These are phyloP conservation scores for Heteromormyrus szaboi DNA, from an alignment of 2,797 vertebrate species.

Conservation along the genomic window DNA sequence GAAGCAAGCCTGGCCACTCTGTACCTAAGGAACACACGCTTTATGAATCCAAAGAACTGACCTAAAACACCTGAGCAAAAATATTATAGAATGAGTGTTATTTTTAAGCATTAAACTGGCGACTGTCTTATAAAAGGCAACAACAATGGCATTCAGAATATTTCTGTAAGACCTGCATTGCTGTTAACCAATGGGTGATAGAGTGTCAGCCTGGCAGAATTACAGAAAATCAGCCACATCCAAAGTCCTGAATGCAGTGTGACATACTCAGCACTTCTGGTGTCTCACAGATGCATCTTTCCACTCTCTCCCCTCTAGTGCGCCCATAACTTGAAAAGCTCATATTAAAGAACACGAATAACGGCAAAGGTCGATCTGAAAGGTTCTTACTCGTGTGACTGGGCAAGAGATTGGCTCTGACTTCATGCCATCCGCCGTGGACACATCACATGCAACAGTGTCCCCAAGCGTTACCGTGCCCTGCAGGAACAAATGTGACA, in stretches of 20 bases:
- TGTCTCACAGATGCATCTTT: not conserved
- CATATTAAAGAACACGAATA: not conserved
- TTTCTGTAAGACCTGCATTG: not conserved
- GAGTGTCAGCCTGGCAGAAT: not conserved
- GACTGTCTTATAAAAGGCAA: not conserved
- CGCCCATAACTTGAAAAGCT: not conserved
- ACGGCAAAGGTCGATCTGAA: not conserved
- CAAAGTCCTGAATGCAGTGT: not conserved
- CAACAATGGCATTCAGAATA: not conserved
- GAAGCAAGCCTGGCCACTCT: not conserved
- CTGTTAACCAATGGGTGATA: not conserved
- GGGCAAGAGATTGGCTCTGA: constrained; percentile 44
- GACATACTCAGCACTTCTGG: not conserved
- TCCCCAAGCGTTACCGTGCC: constrained; percentile 71
- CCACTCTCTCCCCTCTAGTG: not conserved
- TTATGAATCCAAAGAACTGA: not conserved
- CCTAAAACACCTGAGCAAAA: not conserved
- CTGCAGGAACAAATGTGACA: constrained; percentile 46
- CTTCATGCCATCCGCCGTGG: constrained; percentile 53
- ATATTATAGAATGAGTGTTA: not conserved
- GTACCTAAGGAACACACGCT: not conserved
- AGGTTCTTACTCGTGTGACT: constrained; percentile 32
- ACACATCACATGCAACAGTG: constrained; percentile 48
- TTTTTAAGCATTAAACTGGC: not conserved
- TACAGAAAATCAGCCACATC: not conserved